These are phyloP conservation scores for Acrossocheilus fasciatus DNA, from an alignment of 2,797 vertebrate species.

Conservation along the genomic window DNA sequence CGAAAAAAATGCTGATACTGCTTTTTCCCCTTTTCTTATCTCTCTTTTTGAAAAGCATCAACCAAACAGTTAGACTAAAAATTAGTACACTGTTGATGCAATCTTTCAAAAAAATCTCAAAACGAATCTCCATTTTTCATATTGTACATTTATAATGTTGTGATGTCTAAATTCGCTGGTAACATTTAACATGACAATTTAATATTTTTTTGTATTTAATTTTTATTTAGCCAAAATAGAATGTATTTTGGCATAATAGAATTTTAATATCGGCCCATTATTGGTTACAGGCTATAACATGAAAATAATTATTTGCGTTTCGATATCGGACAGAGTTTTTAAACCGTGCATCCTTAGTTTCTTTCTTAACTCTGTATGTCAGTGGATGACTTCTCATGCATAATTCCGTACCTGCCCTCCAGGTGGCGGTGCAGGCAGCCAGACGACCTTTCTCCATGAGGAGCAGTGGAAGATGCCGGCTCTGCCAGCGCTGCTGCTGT, in stretches of 20 bases:
- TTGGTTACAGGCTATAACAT: not conserved
- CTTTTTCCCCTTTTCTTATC: not conserved
- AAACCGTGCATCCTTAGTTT: not conserved
- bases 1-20: not conserved
- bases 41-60: not conserved
- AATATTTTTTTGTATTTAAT: not conserved
- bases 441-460: slow-evolving; percentile 95
- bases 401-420: slow-evolving; percentile 54
- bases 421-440: slow-evolving; percentile 88
- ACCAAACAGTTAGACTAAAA: not conserved
- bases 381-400: not conserved
- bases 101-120: too few relatives aligned
- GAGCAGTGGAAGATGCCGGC: slow-evolving; percentile 97
- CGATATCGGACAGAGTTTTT: not conserved
- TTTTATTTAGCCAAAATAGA: not conserved
- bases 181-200: not conserved
- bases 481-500: slow-evolving; percentile 92
- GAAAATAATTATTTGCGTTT: not conserved
- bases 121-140: not conserved
- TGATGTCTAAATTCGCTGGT: not conserved
- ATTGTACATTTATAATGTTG: not conserved
- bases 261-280: not conserved
- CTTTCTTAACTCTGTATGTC: not conserved
- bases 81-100: not conserved
- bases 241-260: not conserved